Base-by-base conservation (phyloP, 1,140 invertebrate species). In the Apis dorsata region DNA sequence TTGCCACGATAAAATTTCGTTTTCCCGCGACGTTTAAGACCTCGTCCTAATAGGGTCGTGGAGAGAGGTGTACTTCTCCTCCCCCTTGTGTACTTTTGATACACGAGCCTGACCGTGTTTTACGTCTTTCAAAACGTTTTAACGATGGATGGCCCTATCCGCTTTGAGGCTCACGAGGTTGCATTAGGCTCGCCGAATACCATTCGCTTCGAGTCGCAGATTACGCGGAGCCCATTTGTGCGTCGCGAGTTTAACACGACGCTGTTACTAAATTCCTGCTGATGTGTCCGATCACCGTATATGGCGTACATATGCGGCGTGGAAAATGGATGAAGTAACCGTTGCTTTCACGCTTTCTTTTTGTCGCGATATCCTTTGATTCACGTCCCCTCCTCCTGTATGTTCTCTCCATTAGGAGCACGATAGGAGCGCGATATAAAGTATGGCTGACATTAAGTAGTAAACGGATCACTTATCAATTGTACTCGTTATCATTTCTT, bases 281-380 rank as follows among this genome's bases (percentile, higher is more conserved):
- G 80, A 76, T 55, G 80, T 19, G 55, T 10, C 17, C 21, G 62
- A 10, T 73, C 49, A 10, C 53, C 55, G n/a, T 69, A 60, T 59
- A 76, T 21, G 28, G 79, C n/a, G 60, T 59, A 66, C 49, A 68
- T 75, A 81, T 44, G 49, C 13, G n/a, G 3, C 34, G 55, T 28
- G 73, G 73, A 76, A 76, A 81, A 76, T 69, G 60, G 60, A 80
- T 74, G 72, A 76, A 81, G 80, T 76, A 81, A 81, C 72, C 24
- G 21, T 9, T 44, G 62, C 80, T 69, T 69, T 81, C 72, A 53
- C 55, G 53, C 60, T 53, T 80, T 79, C 62, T 49, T 49, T 66
- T 55, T 55, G 13, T 21, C 62, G 12, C 44, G 55, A 49, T 76
- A 66, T 81, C 79, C 34, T 66, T 21, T 69, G n/a, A 68, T 68